These are phyloP conservation scores for Luidia sarsii DNA, from an alignment of 53 echinoderm and acorn worm species.

Conservation along the genomic window DNA sequence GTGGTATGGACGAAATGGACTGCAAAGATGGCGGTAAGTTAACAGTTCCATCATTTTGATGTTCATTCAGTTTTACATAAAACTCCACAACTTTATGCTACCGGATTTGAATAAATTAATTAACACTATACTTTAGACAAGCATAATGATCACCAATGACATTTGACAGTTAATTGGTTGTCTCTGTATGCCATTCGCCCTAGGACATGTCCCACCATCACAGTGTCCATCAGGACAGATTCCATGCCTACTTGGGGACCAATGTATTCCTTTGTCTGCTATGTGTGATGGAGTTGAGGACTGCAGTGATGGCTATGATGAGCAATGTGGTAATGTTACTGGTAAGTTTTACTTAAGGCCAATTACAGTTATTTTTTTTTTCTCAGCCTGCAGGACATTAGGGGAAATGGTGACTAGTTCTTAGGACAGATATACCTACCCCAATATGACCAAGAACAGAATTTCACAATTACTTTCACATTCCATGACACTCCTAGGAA, in stretches of 20 bases:
- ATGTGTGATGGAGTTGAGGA: slow-evolving; percentile 8
- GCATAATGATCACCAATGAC: neutral
- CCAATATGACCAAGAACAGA: too few relatives aligned
- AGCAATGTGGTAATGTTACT: neutral
- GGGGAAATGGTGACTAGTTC: too few relatives aligned
- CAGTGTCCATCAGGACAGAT: neutral
- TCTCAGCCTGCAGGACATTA: too few relatives aligned
- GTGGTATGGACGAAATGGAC: slow-evolving; percentile 16
- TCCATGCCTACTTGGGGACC: neutral
- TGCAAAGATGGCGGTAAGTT: neutral
- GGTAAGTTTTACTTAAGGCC: neutral
- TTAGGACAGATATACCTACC: too few relatives aligned
- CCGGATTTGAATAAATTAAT: too few relatives aligned
- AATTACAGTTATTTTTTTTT: too few relatives aligned
- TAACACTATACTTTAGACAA: too few relatives aligned
- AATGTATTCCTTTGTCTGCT: slow-evolving; percentile 10
- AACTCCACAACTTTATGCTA: too few relatives aligned
- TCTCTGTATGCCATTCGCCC: neutral
- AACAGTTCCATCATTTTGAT: too few relatives aligned
- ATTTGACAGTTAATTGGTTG: neutral
- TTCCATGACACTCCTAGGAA: too few relatives aligned
- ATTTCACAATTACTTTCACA: too few relatives aligned
- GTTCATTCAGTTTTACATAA: too few relatives aligned
- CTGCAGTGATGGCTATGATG: slow-evolving; percentile 5
- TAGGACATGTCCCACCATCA: neutral